Evolutionary conservation across 2,113 vertebrate genomes (phyloP).

Genomic region (Gymnobelideus leadbeateri): DNA sequence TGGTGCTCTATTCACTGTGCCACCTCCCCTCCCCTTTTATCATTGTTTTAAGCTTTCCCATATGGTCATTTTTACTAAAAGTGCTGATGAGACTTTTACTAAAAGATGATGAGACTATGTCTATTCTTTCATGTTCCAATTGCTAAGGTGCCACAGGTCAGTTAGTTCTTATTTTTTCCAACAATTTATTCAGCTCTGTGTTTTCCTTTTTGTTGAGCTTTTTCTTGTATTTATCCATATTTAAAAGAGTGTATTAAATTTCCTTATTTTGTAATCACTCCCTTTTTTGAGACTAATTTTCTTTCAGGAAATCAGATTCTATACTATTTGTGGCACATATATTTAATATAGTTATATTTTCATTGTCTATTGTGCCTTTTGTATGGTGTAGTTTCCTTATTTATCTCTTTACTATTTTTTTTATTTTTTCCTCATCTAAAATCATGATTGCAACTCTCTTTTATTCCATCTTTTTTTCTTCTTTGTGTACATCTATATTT

Average conservation of each 20-base stretch:
- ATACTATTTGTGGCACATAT: background rate
- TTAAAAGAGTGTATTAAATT: background rate
- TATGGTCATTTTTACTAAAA: background rate
- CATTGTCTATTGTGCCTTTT: background rate
- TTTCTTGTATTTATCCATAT: background rate
- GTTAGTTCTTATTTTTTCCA: background rate
- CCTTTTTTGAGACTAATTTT: background rate
- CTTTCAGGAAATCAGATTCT: background rate
- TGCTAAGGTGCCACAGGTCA: background rate
- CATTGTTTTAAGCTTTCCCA: background rate
- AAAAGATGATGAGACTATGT: background rate
- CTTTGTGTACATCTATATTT: background rate
- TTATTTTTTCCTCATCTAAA: background rate
- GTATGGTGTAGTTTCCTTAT: background rate
- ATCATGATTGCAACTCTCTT: background rate
- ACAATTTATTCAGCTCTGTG: background rate
- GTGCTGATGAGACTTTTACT: background rate
- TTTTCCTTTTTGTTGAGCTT: background rate
- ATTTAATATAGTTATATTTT: background rate
- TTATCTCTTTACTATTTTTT: background rate
- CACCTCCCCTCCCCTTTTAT: background rate
- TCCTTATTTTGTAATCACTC: background rate
- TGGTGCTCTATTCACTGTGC: too few species aligned
- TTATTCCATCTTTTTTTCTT: background rate
- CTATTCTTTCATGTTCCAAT: background rate